Evolutionary conservation across 2,797 vertebrate species (phyloP), one percentile per base, ranked within the genome.

Genomic region (Euphonia xanthogaster): DNA sequence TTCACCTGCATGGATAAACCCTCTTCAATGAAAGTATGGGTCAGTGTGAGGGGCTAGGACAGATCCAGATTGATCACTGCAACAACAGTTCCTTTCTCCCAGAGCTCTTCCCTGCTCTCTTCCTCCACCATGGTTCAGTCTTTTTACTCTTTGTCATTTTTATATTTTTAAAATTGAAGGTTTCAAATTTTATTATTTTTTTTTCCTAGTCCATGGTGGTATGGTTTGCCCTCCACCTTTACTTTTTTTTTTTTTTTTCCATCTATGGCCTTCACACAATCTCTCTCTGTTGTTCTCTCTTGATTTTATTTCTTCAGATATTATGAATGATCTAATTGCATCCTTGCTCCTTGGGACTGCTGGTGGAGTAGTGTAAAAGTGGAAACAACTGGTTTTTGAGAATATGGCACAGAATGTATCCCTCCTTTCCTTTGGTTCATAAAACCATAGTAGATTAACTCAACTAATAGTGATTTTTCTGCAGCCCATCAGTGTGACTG

Each of bases 121-220:
- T 55, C 45, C 11, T 48, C 24, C 14, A 14, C 9, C 27, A 0
- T 53, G 11, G 8, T 14, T 78, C 42, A 68, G 15, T 35, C 9
- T 53, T n/a, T 37, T 40, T 3, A 20, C 8, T 48, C 37, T 23
- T 35, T 42, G 12, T 27, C 15, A 2, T 45, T 62, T 53, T 50
- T 61, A 6, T 44, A 0, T 42, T n/a, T 37, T 17, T 50, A 2
- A 44, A 63, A 57, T n/a, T 9, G 2, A 66, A 55, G 12, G 3
- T 1, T 47, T 42, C 5, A 37, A 23, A 27, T 53, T 40, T n/a
- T 54, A 5, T 42, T 45, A 4, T 40, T 42, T 42, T 9, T 42
- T 9, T 3, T 57, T 21, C 40, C 58, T 25, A 28, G 7, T n/a
- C 10, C 0, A 0, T n/a, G 12, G 2, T 31, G 7, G 2, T 28